Evolutionary conservation across 2,888 invertebrate genomes (phyloP).

Genomic region (Agrypnus murinus): DNA sequence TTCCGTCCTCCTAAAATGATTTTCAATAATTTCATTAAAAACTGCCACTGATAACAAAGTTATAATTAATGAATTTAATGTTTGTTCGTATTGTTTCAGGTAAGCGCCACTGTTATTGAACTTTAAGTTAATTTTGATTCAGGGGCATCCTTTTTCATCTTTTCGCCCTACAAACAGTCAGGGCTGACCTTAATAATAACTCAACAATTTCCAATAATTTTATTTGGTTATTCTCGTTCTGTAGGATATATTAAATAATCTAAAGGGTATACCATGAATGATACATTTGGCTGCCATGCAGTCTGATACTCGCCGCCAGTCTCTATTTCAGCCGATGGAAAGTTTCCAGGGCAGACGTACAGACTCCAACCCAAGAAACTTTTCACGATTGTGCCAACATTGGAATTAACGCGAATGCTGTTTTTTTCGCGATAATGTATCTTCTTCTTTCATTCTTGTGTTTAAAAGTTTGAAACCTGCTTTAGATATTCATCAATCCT

Average conservation of each 20-base stretch:
- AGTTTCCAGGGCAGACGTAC: conserved; percentile 33
- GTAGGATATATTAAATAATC: conserved; percentile 25
- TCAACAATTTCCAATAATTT: conserved; percentile 16
- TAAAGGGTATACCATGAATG: conserved; percentile 32
- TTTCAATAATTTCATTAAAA: conserved; percentile 17
- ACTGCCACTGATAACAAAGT: neutral
- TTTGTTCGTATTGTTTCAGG: conserved; percentile 1
- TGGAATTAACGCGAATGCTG: conserved; percentile 40
- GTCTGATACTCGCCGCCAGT: conserved; percentile 27
- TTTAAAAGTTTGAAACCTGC: too few relatives aligned
- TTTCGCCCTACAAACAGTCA: neutral
- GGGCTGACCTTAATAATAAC: neutral
- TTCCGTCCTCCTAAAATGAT: conserved; percentile 28
- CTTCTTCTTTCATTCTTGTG: conserved; percentile 10
- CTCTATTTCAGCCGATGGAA: conserved; percentile 31
- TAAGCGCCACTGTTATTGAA: neutral
- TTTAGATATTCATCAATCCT: too few relatives aligned
- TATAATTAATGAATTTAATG: neutral
- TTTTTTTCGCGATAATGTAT: conserved; percentile 30
- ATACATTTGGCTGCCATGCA: conserved; percentile 36
- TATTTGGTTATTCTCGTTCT: conserved; percentile 12
- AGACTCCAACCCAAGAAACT: conserved; percentile 35
- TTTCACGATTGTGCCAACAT: conserved; percentile 40
- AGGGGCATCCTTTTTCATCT: too few relatives aligned
- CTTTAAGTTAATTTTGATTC: too few relatives aligned